Evolutionary conservation across 64 coral and sea anemone genomes (phyloP), one percentile per base, ranked within the genome.

Genomic region (Actinia equina): DNA sequence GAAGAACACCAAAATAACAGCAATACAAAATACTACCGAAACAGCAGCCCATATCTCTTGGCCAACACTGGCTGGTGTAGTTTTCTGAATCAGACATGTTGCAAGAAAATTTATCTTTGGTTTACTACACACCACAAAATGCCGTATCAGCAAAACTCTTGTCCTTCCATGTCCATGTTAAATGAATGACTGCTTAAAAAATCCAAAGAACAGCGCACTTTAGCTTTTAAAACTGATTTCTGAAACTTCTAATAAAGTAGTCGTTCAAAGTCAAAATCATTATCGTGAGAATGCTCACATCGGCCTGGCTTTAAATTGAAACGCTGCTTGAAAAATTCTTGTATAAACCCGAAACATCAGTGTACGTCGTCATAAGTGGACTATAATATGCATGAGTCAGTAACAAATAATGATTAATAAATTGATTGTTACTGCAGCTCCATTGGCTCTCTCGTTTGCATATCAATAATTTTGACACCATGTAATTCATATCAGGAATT

Each of bases 11-110:
- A 93, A 77, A 17, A 97, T 88, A 51, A 97, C 88, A n/a, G 88
- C 91, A 51, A 97, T 77, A 62, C 94, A 97, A 82, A 97, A 97
- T 20, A 97, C 87, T 1, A 91, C 94, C 14, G 94, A 97, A 18
- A 97, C 86, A 0, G 94, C 91, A 17, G 94, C 94, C 94, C 94
- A 97, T 14, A 97, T 70, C 88, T 93, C 91, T 71, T 93, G 91
- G 4, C 85, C 91, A 18, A 91, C 81, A 44, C 76, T 42, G 3
- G 94, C 26, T 16, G 88, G 83, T 17, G 86, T 59, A 12, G 44
- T 84, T 18, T 18, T 77, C 15, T n/a, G 89, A 56, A 5, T 83
- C 86, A 16, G 91, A 90, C 90, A 92, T 92, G 3, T 18, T 82
- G 11, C 15, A n/a, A 14, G 18, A n/a, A 57, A 51, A 23, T 7